Base-by-base conservation (phyloP, 2,113 vertebrate genomes). In the Turnix velox region DNA sequence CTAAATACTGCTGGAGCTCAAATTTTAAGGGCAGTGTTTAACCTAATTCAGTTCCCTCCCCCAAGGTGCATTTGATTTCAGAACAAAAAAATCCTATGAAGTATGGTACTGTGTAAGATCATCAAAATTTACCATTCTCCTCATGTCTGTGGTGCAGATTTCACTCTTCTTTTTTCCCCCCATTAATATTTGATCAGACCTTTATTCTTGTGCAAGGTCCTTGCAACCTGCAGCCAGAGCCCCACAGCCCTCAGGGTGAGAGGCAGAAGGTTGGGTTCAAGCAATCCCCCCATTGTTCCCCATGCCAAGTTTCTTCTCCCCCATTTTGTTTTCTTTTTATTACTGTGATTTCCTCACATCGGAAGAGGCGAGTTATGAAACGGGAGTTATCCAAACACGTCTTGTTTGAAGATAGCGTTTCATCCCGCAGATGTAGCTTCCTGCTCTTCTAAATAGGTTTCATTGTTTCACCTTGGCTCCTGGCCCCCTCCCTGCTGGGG, bases 381-480 rank as follows among this genome's bases (percentile, higher is more conserved):
- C 94, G 83, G 93, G 91, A 93, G 92, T 96, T 96, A 96, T 97
- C 96, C 94, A 97, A 96, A 96, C 96, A 96, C 92, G 37, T 95
- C 96, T 95, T 78, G 95, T 96, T 95, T 96, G 96, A 97, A 96
- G 96, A 95, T 92, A 95, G 95, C 91, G 69, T 97, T 96, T 96
- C 93, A 93, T 89, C 67, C 92, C 76, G 87, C 96, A 90, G 96
- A 96, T 95, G 96, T 88, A 16, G 94, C 93, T 97, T 96, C 96
- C 95, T 95, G 95, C 90, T 79, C 92, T 76, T 76, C 19, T 96
- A 85, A 97, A 96, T 96, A 94, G 93, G 28, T 91, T 49, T 37
- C 94, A 96, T 97, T 96, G 96, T 97, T 96, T 37, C 11, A 0
- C 7, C 20, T 86, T 96, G 96, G 96, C 95, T 96, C 54, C 86